phyloP scores from a whole-genome alignment of 2,797 vertebrate genomes.

The Peromyscus nudipes region DNA sequence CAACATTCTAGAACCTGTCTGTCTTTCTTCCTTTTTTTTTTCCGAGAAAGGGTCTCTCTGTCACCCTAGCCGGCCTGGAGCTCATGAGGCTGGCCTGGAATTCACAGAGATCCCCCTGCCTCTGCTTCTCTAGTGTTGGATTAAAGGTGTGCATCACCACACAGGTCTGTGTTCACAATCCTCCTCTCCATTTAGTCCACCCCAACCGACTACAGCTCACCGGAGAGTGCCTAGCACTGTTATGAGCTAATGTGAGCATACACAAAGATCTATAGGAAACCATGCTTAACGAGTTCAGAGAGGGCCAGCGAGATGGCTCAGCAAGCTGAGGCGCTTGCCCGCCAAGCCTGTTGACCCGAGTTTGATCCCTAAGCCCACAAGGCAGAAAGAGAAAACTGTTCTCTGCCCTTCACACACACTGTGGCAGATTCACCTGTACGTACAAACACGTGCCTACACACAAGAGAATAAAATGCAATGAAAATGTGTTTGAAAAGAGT shows the following conservation, averaged over 20 bases:
- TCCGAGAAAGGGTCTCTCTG: background rate
- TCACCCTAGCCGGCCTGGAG: background rate
- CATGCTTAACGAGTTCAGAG: conserved; percentile 1
- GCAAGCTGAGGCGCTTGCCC: background rate
- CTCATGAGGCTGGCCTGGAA: too few relatives aligned
- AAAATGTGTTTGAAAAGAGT: background rate
- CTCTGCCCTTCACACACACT: background rate
- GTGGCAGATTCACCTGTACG: background rate
- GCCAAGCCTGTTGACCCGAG: background rate
- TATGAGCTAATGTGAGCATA: background rate
- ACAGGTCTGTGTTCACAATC: too few relatives aligned
- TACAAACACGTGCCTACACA: background rate
- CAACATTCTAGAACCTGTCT: too few relatives aligned
- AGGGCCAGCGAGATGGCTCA: background rate
- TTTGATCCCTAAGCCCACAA: background rate
- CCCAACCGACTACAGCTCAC: too few relatives aligned
- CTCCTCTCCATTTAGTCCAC: too few relatives aligned
- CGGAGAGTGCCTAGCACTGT: background rate
- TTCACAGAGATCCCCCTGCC: background rate
- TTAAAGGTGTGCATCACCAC: too few relatives aligned
- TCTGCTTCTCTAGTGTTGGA: too few relatives aligned
- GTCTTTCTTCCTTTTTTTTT: background rate
- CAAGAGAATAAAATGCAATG: background rate
- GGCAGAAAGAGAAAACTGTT: background rate
- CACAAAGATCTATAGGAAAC: conserved; percentile 36